Evolutionary conservation across 2,888 invertebrate genomes (phyloP).

Genomic region (Linnaemya tessellans): DNA sequence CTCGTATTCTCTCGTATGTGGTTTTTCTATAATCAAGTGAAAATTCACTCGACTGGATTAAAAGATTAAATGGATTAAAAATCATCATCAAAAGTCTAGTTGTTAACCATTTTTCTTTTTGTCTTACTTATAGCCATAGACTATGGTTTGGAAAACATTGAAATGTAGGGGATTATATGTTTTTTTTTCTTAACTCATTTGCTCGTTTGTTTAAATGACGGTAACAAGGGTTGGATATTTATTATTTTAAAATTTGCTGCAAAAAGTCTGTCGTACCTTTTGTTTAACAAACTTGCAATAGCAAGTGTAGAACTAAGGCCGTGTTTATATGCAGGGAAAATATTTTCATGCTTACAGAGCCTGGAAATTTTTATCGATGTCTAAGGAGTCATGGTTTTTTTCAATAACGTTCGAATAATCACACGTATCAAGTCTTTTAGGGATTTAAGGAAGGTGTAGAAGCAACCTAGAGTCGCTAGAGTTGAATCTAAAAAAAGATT

Average conservation of each 20-base stretch:
- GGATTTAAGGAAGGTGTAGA: too few relatives aligned
- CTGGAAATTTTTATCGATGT: too few relatives aligned
- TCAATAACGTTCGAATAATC: too few relatives aligned
- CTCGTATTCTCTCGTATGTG: constrained; percentile 44
- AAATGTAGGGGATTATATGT: not conserved
- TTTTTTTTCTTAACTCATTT: not conserved
- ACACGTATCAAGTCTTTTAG: too few relatives aligned
- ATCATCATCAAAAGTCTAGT: constrained; percentile 64
- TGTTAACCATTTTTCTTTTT: constrained; percentile 51
- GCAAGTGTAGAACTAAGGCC: too few relatives aligned
- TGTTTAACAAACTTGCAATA: too few relatives aligned
- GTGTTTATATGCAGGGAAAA: too few relatives aligned
- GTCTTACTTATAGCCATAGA: not conserved
- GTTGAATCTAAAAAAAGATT: too few relatives aligned
- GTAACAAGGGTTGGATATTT: not conserved
- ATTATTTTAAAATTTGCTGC: not conserved
- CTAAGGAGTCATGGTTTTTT: too few relatives aligned
- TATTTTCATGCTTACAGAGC: too few relatives aligned
- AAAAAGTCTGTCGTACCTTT: not conserved
- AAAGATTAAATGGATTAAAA: constrained; percentile 75
- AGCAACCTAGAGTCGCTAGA: too few relatives aligned
- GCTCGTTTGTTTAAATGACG: not conserved
- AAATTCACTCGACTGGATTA: constrained; percentile 78
- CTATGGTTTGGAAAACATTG: not conserved
- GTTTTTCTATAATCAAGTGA: constrained; percentile 75